Conservation (phyloP, 2,797 vertebrate species). For the Ptychadena robeensis region DNA sequence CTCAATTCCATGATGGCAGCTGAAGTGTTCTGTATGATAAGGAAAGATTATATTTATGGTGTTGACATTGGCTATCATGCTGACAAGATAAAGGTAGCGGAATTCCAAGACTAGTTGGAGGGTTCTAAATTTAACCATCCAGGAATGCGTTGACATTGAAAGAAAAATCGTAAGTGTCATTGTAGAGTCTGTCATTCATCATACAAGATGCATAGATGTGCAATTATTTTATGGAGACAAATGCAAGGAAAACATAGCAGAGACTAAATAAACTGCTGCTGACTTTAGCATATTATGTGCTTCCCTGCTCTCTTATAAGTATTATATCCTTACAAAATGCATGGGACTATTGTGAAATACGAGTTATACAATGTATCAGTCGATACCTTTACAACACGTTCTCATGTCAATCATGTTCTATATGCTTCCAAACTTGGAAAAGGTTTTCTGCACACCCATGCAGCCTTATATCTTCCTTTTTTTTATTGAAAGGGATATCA, state of each 20-base stretch:
- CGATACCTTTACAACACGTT: too few species aligned
- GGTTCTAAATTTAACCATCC: conserved; percentile 44
- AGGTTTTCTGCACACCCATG: too few species aligned
- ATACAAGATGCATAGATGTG: neutral
- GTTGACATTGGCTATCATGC: conserved; percentile 43
- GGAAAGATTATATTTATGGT: conserved; percentile 23
- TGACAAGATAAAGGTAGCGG: conserved; percentile 39
- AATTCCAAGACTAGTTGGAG: conserved; percentile 34
- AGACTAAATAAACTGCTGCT: neutral
- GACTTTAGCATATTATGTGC: neutral
- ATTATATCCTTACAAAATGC: neutral
- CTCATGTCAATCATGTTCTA: neutral
- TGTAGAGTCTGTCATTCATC: neutral
- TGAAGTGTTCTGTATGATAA: conserved; percentile 33
- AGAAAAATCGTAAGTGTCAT: conserved; percentile 2
- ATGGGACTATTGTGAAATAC: neutral
- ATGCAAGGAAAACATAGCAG: neutral
- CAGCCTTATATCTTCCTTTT: too few species aligned
- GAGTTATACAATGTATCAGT: too few species aligned
- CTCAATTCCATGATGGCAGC: conserved; percentile 13
- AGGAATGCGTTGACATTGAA: conserved; percentile 34
- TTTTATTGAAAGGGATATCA: too few species aligned
- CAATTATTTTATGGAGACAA: conserved; percentile 3
- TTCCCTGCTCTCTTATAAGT: neutral
- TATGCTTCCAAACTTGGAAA: neutral